Evolutionary conservation across 2,113 vertebrate species (phyloP).

Genomic region (Neodon shergylaensis): DNA sequence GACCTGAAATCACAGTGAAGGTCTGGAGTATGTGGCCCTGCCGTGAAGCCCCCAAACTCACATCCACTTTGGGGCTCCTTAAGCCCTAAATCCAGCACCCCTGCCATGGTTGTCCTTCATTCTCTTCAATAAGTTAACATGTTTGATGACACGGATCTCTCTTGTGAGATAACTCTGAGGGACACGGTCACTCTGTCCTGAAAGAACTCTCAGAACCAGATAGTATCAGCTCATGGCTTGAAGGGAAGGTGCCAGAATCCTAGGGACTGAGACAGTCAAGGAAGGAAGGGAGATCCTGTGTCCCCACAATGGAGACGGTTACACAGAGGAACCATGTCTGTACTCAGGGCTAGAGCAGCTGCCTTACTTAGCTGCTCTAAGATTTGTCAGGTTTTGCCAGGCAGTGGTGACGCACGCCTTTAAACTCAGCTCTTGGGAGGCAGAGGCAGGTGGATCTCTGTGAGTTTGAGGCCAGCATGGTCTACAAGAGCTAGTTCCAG

Average conservation of each 20-base stretch:
- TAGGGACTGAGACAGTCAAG: background rate
- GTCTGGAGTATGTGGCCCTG: background rate
- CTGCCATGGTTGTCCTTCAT: no score
- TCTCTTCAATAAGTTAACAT: background rate
- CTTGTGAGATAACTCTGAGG: fast-evolving
- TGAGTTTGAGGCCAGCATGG: no score
- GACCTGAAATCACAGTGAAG: background rate
- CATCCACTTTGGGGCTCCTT: background rate
- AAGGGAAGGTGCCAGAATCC: background rate
- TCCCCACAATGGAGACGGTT: background rate
- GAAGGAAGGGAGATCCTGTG: background rate
- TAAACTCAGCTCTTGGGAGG: no score
- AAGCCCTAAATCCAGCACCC: background rate
- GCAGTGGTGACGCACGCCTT: fast-evolving
- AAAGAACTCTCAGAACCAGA: background rate
- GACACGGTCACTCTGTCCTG: fast-evolving
- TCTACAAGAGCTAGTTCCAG: no score
- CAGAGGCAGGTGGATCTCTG: no score
- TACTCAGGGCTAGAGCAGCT: background rate
- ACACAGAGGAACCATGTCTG: background rate
- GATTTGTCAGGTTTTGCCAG: background rate
- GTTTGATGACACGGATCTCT: background rate
- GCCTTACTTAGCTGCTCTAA: background rate
- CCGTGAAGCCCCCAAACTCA: background rate
- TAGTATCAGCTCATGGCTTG: fast-evolving